phyloP scores from a whole-genome alignment of 2,113 vertebrate genomes.

The Siphamia tubifer region DNA sequence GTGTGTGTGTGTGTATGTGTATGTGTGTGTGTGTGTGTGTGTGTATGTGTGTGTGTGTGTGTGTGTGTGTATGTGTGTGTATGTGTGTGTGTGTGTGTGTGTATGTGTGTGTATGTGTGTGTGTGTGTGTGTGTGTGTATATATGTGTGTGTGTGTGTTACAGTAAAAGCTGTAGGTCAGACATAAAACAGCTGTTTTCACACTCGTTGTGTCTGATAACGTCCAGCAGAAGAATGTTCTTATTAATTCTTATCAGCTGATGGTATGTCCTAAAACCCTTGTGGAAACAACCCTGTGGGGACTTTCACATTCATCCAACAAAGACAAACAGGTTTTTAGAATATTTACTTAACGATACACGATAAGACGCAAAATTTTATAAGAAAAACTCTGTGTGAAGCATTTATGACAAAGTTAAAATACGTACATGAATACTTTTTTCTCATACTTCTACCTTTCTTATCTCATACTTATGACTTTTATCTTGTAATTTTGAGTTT shows the following conservation, averaged over 20 bases:
- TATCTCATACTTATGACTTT: not conserved
- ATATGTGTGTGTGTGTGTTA: too few relatives aligned
- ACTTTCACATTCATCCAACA: slow-evolving; percentile 24
- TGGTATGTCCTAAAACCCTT: slow-evolving; percentile 20
- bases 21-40: too few relatives aligned
- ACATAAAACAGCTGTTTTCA: slow-evolving; percentile 63
- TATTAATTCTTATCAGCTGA: slow-evolving; percentile 59
- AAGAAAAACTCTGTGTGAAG: slow-evolving; percentile 9
- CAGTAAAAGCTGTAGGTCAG: slow-evolving; percentile 33
- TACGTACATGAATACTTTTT: not conserved
- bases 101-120: too few relatives aligned
- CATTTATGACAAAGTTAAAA: not conserved
- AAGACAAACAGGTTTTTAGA: slow-evolving; percentile 36
- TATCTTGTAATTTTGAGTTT: too few relatives aligned
- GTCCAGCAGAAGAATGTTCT: slow-evolving; percentile 45
- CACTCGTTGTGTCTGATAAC: slow-evolving; percentile 44
- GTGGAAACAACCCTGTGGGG: slow-evolving; percentile 3
- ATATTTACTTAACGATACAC: slow-evolving; percentile 41
- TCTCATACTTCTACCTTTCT: too few relatives aligned
- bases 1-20: too few relatives aligned
- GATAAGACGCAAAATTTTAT: slow-evolving; percentile 33
- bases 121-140: not conserved
- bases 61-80: too few relatives aligned
- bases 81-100: too few relatives aligned
- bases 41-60: too few relatives aligned